Evolutionary conservation across 2,113 vertebrate species (phyloP).

Genomic region (Uria lomvia): DNA sequence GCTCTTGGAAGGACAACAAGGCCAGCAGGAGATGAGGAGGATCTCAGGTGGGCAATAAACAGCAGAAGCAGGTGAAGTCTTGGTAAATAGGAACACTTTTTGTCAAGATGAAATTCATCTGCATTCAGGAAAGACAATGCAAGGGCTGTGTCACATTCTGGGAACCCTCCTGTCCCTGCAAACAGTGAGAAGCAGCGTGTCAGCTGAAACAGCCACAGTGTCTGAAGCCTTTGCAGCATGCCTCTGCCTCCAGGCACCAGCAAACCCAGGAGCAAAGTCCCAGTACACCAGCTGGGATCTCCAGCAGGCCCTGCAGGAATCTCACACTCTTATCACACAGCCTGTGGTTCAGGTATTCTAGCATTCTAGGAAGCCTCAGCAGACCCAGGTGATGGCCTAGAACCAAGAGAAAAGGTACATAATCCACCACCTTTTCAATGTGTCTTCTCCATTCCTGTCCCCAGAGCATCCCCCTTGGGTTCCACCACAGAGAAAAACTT

Average conservation of each 20-base stretch:
- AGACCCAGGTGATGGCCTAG: not conserved
- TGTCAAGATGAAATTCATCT: not conserved
- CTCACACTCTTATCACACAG: not conserved
- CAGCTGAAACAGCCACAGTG: not conserved
- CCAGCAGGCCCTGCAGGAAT: not conserved
- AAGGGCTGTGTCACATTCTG: not conserved
- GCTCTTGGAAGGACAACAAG: conserved; percentile 4
- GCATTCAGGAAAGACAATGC: not conserved
- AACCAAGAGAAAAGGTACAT: not conserved
- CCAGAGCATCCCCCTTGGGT: not conserved
- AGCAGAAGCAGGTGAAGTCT: not conserved
- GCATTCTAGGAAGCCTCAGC: not conserved
- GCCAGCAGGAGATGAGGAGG: not conserved
- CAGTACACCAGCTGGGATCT: not conserved
- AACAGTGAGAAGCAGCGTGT: not conserved
- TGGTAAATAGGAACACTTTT: not conserved
- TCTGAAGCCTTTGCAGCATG: not conserved
- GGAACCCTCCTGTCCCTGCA: not conserved
- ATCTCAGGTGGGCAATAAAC: not conserved
- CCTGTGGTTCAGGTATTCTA: not conserved
- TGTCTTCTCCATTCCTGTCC: not conserved
- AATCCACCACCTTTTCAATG: not conserved
- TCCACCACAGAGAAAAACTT: not conserved
- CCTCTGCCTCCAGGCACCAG: not conserved
- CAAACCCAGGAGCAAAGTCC: not conserved